Evolutionary conservation across 2,888 invertebrate genomes (phyloP), one percentile per base, ranked within the genome.

Genomic region (Drosophila vallismaia): DNA sequence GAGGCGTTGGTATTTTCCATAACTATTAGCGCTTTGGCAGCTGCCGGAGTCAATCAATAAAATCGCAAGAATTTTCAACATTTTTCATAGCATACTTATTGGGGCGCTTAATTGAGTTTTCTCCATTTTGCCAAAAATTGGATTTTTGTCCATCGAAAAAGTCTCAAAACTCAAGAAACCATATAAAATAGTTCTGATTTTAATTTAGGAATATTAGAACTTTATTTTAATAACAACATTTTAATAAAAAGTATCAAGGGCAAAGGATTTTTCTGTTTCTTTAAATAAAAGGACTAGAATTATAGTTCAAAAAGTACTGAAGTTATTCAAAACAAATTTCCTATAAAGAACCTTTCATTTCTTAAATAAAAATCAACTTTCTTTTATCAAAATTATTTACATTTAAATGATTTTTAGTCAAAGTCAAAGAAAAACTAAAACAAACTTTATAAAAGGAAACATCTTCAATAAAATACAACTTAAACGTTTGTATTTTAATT

Each of bases 1-100:
- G 19, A 19, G 48, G 62, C 9, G 26, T 19, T 12, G 48, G 42
- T 10, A 8, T 8, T n/a, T 14, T 26, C 60, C 40, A 42, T 49
- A 49, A 49, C 71, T 60, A 60, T 60, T 69, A 64, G 64, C 64
- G 68, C 46, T 33, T 55, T 40, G 68, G 66, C 68, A 55, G 66
- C 68, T 67, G 66, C 66, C 46, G 55, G 55, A 53, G 67, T 66
- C 67, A 64, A 66, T 64, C 64, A 64, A 64, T 64, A 64, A 64
- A 66, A 64, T 64, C 45, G 24, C 24, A 38, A 38, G 14, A 38
- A 64, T 38, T 45, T 67, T 10, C 24, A 31, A 10, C 29, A 66
- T 64, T 52, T 66, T 42, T 10, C n/a, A 28, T 29, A 31, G 29
- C 44, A 36, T 36, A 36, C 50, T 36, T 29, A 36, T 45, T 8